Conservation (phyloP, 1,140 invertebrate species). For the Laupala kohalensis region DNA sequence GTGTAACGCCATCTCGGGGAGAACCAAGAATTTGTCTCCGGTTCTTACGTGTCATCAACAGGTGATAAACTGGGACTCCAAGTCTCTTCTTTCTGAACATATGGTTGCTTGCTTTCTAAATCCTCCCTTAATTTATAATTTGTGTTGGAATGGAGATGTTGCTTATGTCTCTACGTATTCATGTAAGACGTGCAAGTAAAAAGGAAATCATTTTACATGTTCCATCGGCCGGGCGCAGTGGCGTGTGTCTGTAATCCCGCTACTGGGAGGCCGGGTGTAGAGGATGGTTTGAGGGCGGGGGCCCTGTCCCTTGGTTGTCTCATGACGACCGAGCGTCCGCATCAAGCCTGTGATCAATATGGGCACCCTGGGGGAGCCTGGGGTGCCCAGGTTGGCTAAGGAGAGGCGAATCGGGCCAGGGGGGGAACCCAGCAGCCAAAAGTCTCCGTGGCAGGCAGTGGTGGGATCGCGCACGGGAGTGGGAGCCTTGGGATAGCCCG, state of each 20-base stretch:
- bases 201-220: no score
- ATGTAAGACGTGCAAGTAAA: no score
- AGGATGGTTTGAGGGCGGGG: conserved; percentile 79
- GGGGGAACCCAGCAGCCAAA: conserved; percentile 94
- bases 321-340: conserved; percentile 74
- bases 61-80: no score
- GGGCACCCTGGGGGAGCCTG: conserved; percentile 65
- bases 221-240: conserved; percentile 62
- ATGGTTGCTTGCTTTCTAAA: no score
- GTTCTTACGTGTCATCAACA: no score
- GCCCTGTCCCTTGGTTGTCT: conserved; percentile 43
- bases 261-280: conserved; percentile 72
- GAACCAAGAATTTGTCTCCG: no score
- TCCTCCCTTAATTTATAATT: no score
- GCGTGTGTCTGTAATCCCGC: conserved; percentile 88
- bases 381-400: conserved; percentile 76
- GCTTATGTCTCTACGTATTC: no score
- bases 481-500: conserved; percentile 64
- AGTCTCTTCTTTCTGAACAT: no score
- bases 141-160: no score
- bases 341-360: conserved; percentile 89
- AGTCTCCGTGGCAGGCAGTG: conserved; percentile 91
- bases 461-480: conserved; percentile 95
- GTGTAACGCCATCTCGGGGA: no score
- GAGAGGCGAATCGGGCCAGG: conserved; percentile 92